Conservation (phyloP, 2,888 invertebrate species). For the Thecophora atra region DNA sequence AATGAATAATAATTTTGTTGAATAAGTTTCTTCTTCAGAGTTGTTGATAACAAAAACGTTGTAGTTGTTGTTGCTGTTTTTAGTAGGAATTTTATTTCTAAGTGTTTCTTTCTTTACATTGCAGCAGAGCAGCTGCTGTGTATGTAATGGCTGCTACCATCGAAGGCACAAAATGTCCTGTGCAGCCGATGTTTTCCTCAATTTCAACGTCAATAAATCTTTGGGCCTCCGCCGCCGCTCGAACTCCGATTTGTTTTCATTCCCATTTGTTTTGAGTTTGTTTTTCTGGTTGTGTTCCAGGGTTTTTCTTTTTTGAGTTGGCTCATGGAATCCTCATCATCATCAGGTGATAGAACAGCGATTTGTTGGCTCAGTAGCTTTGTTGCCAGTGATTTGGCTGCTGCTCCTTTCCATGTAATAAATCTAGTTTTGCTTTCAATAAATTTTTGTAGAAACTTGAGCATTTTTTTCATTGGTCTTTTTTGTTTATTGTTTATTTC, state of each 20-base stretch:
- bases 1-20: too few relatives aligned
- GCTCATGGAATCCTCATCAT: too few relatives aligned
- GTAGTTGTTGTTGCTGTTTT: background rate
- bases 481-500: too few relatives aligned
- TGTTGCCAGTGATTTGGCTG: background rate
- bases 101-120: background rate
- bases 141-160: background rate
- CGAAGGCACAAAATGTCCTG: too few relatives aligned
- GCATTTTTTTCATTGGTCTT: background rate
- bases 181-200: background rate
- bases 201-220: constrained; percentile 13
- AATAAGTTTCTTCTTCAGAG: background rate
- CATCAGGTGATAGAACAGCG: too few relatives aligned
- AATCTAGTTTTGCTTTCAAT: constrained; percentile 36
- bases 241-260: background rate
- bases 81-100: background rate
- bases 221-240: background rate
- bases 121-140: too few relatives aligned
- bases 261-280: background rate
- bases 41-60: background rate
- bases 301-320: background rate
- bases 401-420: background rate
- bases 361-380: too few relatives aligned
- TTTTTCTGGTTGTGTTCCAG: background rate
- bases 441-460: constrained; percentile 16